Base-by-base conservation (phyloP, 2,797 vertebrate genomes). In the Protonibea diacanthus region DNA sequence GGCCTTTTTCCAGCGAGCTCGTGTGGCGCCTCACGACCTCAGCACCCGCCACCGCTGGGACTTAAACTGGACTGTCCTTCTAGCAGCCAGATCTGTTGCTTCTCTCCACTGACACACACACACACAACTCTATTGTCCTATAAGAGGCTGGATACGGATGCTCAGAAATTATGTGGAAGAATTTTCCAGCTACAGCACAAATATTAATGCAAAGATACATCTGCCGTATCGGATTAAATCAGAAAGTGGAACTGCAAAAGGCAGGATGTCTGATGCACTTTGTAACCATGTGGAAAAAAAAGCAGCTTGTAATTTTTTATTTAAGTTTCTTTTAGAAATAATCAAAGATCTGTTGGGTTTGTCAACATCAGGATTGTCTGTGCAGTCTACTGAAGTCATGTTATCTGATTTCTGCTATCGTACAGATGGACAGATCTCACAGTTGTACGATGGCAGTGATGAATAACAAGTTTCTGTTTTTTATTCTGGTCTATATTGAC, bases 1-100 rank as follows among this genome's bases (percentile, higher is more conserved):
- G 86, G 93, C 93, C 89, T 89, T 93, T 94, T 91, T 92, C 89
- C 91, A 92, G 86, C 66, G 44, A 86, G 89, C 87, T 92, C 85
- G 88, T 91, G 89, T 90, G 85, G 91, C 88, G 89, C 90, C 93
- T 92, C 91, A 75, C 91, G 83, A 93, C 91, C 90, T 87, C 89
- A 84, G 89, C 89, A 88, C 86, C 90, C 88, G 81, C 86, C 87
- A 84, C 91, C 69, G 27, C 85, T 82, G 84, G 73, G 86, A 79
- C 90, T 86, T 82, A 78, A 45, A 72, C 87, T 67, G 73, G 87
- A 84, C 90, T 81, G 87, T 82, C 72, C 91, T 74, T 81, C 71
- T 76, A 69, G 81, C 83, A 87, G 85, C 74, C 89, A 77, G 38
- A 72, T 62, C 42, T 60, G 25, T 72, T 44, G 70, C 40, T 17